Conservation (phyloP, 2,113 vertebrate species). For the Caranx ignobilis region DNA sequence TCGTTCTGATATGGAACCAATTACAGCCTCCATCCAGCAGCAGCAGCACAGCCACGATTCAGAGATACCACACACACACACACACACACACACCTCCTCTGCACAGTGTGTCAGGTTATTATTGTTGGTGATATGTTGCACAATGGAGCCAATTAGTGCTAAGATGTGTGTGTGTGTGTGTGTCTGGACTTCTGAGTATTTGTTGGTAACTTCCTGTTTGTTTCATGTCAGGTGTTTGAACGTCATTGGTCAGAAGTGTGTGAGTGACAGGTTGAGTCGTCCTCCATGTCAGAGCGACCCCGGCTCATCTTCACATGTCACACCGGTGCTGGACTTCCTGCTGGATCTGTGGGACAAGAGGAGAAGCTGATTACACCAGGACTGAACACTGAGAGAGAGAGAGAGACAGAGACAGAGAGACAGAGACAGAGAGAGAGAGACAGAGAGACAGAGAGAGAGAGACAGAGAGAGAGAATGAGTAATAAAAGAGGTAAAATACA, state of each 20-base stretch:
- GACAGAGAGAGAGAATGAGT: neutral
- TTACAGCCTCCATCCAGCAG: slow-evolving; percentile 1
- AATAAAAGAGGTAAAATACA: slow-evolving; percentile 27
- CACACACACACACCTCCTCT: neutral
- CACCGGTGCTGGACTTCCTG: no score
- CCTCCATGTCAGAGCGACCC: no score
- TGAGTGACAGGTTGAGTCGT: neutral
- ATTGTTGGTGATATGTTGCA: neutral
- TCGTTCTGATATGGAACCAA: neutral
- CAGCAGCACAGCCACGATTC: slow-evolving; percentile 2
- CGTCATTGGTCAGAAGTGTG: neutral
- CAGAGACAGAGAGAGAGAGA: neutral
- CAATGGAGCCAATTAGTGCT: slow-evolving; percentile 11
- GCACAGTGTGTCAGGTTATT: neutral
- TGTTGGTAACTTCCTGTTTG: neutral
- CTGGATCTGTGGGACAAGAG: no score
- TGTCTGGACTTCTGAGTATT: neutral
- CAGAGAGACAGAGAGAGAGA: neutral
- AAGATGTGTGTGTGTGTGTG: neutral
- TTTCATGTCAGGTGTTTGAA: neutral
- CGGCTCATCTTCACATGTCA: neutral
- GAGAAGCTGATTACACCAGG: neutral
- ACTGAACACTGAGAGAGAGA: neutral
- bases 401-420: neutral
- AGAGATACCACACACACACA: neutral